Evolutionary conservation across 2,113 vertebrate species (phyloP).

Genomic region (Emydocephalus ijimae): DNA sequence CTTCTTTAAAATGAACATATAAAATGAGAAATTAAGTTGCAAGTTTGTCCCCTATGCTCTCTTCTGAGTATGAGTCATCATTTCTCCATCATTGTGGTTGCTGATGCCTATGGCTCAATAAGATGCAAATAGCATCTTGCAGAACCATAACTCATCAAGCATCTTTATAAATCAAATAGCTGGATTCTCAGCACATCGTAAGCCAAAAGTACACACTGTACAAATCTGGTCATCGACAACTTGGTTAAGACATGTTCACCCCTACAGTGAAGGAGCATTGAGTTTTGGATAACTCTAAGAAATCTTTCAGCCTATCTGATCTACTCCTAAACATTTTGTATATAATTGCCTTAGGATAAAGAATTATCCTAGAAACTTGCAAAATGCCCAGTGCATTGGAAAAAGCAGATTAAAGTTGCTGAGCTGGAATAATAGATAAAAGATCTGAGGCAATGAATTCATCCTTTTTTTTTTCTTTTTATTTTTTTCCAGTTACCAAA

Average conservation of each 20-base stretch:
- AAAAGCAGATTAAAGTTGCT: not conserved
- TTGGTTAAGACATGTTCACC: not conserved
- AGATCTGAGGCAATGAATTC: constrained; percentile 26
- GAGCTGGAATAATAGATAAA: constrained; percentile 22
- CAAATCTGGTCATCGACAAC: not conserved
- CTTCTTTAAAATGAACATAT: not conserved
- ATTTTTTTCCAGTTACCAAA: constrained; percentile 43
- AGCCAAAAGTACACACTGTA: not conserved
- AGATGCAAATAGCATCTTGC: not conserved
- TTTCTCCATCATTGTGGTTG: not conserved
- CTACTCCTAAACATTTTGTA: not conserved
- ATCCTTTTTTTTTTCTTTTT: constrained; percentile 31
- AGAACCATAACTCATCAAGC: not conserved
- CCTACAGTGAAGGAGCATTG: not conserved
- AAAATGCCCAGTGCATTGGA: accelerated
- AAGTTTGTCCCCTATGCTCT: not conserved
- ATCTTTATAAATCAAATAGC: not conserved
- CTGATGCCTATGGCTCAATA: not conserved
- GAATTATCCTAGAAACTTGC: not conserved
- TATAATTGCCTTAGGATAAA: not conserved
- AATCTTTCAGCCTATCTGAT: not conserved
- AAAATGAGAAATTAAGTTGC: not conserved
- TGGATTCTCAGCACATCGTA: not conserved
- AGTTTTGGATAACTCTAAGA: not conserved
- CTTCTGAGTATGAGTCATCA: not conserved